Evolutionary conservation across 2,888 invertebrate genomes (phyloP).

Genomic region (Ochropleura plecta): DNA sequence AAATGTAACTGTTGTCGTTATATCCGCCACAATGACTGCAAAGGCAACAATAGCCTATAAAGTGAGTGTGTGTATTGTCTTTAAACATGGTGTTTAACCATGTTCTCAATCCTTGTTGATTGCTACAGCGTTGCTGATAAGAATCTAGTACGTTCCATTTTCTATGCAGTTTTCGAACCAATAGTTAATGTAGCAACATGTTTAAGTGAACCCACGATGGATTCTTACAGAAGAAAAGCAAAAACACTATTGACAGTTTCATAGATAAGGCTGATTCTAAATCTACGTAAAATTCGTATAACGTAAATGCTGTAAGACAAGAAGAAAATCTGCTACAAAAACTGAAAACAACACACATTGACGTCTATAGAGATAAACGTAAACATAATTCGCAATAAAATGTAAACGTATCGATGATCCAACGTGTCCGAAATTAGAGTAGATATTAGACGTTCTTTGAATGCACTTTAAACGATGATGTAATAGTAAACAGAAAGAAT

Average conservation of each 20-base stretch:
- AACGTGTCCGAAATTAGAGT: conserved; percentile 33
- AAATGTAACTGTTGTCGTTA: conserved; percentile 19
- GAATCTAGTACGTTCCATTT: conserved; percentile 28
- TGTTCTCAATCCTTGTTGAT: conserved; percentile 39
- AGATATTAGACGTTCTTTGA: conserved; percentile 5
- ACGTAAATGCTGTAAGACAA: neutral
- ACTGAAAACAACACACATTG: conserved; percentile 16
- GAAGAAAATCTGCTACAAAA: conserved; percentile 4
- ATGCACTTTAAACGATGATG: conserved; percentile 23
- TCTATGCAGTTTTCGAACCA: conserved; percentile 1
- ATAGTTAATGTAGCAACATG: neutral
- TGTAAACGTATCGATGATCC: conserved; percentile 31
- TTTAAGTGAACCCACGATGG: neutral
- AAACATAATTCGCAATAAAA: conserved; percentile 39
- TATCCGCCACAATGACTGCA: conserved; percentile 33
- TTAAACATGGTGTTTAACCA: conserved; percentile 36
- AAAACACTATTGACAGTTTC: neutral
- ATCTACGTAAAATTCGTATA: neutral
- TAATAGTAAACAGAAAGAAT: neutral
- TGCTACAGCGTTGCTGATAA: conserved; percentile 33
- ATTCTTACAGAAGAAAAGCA: neutral
- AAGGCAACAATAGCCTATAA: conserved; percentile 42
- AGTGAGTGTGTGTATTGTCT: conserved; percentile 60
- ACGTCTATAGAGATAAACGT: conserved; percentile 21
- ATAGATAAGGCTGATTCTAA: neutral